These are phyloP conservation scores for Chionoecetes opilio DNA, from an alignment of 1,140 invertebrate genomes.

Conservation along the genomic window DNA sequence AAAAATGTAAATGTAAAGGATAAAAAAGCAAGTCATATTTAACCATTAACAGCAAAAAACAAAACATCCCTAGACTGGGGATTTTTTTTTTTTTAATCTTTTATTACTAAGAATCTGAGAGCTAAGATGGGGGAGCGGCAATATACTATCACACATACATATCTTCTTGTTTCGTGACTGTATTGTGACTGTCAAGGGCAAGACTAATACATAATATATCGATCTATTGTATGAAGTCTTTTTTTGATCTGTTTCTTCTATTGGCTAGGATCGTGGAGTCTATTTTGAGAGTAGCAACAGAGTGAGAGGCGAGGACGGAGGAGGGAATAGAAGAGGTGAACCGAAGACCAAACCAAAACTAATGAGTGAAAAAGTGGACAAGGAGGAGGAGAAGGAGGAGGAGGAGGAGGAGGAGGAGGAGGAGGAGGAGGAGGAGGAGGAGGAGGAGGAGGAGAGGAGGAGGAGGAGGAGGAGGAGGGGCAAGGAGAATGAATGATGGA, in stretches of 20 bases:
- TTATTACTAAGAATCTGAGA: slow-evolving; percentile 50
- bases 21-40: neutral
- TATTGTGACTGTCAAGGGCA: slow-evolving; percentile 21
- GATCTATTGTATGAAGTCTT: neutral
- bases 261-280: too few relatives aligned
- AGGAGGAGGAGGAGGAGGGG: neutral
- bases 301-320: neutral
- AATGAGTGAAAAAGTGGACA: neutral
- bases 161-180: neutral
- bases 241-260: neutral
- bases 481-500: too few relatives aligned
- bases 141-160: neutral
- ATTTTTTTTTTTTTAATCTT: neutral
- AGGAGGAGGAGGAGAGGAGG: slow-evolving; percentile 12
- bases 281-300: neutral
- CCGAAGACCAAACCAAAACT: neutral
- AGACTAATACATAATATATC: neutral
- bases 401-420: neutral
- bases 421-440: neutral
- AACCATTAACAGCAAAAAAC: neutral
- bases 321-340: neutral
- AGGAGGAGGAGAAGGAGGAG: neutral
- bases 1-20: neutral
- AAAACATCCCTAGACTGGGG: neutral
- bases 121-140: slow-evolving; percentile 33